phyloP scores from a whole-genome alignment of 92 coral and sea anemone genomes.

The Blastomussa wellsi region DNA sequence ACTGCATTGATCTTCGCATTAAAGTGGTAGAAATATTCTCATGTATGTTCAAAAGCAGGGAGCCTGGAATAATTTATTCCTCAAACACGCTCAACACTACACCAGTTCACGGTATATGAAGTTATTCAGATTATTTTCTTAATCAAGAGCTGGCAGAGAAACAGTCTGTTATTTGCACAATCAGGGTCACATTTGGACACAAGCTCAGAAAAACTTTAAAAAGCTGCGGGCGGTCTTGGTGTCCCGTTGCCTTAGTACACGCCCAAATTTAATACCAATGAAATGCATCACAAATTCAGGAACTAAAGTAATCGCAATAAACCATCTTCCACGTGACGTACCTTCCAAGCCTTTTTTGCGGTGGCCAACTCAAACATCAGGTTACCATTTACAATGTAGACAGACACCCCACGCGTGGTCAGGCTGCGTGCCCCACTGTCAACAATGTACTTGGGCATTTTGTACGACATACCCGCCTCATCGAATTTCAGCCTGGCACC shows the following conservation, averaged over 20 bases:
- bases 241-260: too few relatives aligned
- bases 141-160: too few relatives aligned
- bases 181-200: too few relatives aligned
- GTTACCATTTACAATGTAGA: conserved; percentile 72
- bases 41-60: neutral
- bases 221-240: neutral
- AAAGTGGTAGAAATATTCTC: neutral
- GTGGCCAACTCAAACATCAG: conserved; percentile 72
- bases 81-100: too few relatives aligned
- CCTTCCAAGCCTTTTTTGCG: conserved; percentile 76
- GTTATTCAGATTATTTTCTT: too few relatives aligned
- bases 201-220: too few relatives aligned
- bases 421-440: conserved; percentile 89
- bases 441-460: conserved; percentile 69
- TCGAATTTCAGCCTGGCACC: conserved; percentile 75
- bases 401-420: conserved; percentile 76
- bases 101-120: too few relatives aligned
- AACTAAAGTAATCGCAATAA: neutral
- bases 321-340: conserved; percentile 13
- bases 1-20: neutral
- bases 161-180: too few relatives aligned
- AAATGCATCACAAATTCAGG: neutral
- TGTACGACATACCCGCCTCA: conserved; percentile 48
- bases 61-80: neutral
- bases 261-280: too few relatives aligned